Base-by-base conservation (phyloP, 2,797 vertebrate species). In the Anas acuta region DNA sequence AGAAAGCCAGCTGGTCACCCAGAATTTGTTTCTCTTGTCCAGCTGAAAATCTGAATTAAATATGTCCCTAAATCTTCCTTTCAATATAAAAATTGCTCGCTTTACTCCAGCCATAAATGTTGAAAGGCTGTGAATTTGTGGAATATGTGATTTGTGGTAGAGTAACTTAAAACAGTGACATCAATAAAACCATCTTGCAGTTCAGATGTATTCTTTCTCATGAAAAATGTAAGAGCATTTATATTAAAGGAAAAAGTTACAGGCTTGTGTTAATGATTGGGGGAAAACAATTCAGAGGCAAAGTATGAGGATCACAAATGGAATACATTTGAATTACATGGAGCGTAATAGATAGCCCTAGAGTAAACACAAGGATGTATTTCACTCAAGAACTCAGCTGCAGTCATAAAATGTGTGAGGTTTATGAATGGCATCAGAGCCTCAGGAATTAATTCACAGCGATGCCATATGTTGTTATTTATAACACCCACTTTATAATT, bases 321-420 rank as follows among this genome's bases (percentile, higher is more conserved):
- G 87, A 95, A 96, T 91, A 80, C 33, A 80, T 96, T 70, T 96
- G 90, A 97, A 94, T 97, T 97, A 95, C 76, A 65, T 11, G 37
- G 73, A 90, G 65, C 35, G 84, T 96, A 95, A 96, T 73, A 95
- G 47, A 95, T 95, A 85, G 84, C 84, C 87, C 83, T 92, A 76
- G 92, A 92, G 89, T 80, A 93, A 96, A 95, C 73, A 92, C 20
- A 86, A 91, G 47, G 88, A 78, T 92, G 64, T 96, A 97, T 96
- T 97, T 97, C 95, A 95, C 88, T 96, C 91, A 87, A 88, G 84
- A 94, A 56, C 67, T 97, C 95, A 91, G 93, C 85, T 96, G 94
- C 78, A 95, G 77, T 91, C 93, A 90, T 94, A 96, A 95, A 96
- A 19, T 61, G 11, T 84, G 94, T 96, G 93, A 93, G 84, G 57